These are phyloP conservation scores for Dermatemys mawii DNA, from an alignment of 2,113 vertebrate genomes.

Conservation along the genomic window DNA sequence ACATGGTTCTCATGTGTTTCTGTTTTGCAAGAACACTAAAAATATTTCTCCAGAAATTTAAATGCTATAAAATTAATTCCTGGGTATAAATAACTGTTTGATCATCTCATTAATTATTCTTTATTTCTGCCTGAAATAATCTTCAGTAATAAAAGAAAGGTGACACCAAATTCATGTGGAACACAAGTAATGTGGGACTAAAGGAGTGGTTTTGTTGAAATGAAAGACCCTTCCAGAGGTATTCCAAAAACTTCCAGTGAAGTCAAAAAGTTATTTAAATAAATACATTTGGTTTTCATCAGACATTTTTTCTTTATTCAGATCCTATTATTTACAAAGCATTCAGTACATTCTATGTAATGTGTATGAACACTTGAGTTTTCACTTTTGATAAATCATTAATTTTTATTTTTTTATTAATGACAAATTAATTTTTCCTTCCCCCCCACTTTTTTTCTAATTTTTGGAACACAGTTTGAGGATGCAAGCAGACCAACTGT, in stretches of 20 bases:
- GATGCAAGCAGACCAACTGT: neutral
- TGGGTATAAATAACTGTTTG: fast-evolving
- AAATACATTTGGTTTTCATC: neutral
- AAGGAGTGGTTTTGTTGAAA: neutral
- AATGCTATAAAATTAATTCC: neutral
- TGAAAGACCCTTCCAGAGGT: neutral
- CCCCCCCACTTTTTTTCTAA: neutral
- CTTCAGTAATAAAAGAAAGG: neutral
- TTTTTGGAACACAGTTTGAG: neutral
- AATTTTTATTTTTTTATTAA: neutral
- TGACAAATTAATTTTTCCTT: neutral
- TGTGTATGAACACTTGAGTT: neutral
- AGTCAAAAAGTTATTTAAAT: neutral
- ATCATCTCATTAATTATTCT: neutral
- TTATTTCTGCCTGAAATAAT: neutral
- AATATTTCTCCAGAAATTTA: neutral
- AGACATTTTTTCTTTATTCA: neutral
- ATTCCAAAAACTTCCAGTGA: neutral
- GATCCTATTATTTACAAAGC: neutral
- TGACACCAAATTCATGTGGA: neutral
- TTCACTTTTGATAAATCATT: neutral
- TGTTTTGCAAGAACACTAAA: neutral
- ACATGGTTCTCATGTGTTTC: neutral
- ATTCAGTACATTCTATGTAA: neutral
- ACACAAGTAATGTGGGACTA: neutral